Evolutionary conservation across 2,113 vertebrate species (phyloP), one percentile per base, ranked within the genome.

Genomic region (Mola mola): DNA sequence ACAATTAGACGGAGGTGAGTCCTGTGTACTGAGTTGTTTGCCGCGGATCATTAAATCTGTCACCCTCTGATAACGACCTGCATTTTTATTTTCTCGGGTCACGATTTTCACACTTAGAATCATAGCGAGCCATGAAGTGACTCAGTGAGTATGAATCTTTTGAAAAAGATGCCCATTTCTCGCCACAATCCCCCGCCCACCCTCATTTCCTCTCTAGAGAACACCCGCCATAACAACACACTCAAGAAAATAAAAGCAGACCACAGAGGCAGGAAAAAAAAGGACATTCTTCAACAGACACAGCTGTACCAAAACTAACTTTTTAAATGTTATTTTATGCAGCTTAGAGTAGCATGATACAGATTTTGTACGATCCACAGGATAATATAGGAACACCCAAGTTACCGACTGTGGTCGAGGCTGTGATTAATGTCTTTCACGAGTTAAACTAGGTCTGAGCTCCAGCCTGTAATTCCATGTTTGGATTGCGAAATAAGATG

Each of bases 121-220:
- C 33, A 13, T 15, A 34, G 3, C 2, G 2, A 15, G 33, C 15
- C 9, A 34, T 34, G 33, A 15, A 36, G 0, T 37, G 20, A 38
- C 24, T 49, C 50, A 34, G 12, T 10, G 6, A 11, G 21, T 43
- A 6, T 31, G 57, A 67, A 12, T 71, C 37, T 24, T 46, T 11
- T 31, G 8, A 47, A 43, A 61, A 51, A 12, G 25, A 51, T 28
- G 37, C 40, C 16, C 25, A 13, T 16, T 50, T 50, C 11, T n/a
- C 1, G 8, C 25, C 40, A 38, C 34, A 51, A 34, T 24, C 50
- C 63, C 33, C 42, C 13, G 0, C 31, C 47, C 5, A 15, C 0
- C 1, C 8, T 20, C 36, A 73, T 60, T 87, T 87, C 78, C 78
- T 79, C 24, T 60, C 52, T 2, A 20, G 13, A 66, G 52, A 10